Base-by-base conservation (phyloP, 2,888 invertebrate species). In the Sarcophaga variegata region DNA sequence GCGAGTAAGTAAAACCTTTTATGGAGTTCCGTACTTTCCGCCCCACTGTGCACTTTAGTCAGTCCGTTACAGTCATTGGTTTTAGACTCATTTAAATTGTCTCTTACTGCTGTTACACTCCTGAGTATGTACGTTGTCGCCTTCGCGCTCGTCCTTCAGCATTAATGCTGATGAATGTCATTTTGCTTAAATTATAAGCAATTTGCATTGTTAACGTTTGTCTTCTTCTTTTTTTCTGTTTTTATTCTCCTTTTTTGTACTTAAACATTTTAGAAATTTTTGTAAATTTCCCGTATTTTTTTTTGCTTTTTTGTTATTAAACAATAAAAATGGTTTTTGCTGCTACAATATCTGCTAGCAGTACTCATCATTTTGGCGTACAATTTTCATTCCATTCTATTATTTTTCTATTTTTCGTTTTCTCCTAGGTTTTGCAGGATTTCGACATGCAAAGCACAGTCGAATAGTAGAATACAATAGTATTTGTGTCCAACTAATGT, bases 121-220 rank as follows among this genome's bases (percentile, higher is more conserved):
- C 17, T 49, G 10, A 83, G 60, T 70, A 49, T 75, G 66, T 27
- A 69, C 75, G 45, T 45, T 8, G n/a, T 77, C 22, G 47, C n/a
- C 8, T 37, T 37, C 10, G 37, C 37, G 8, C 37, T 8, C 59
- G 71, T 77, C 59, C 60, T 75, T 54, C 60, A 80, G 22, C 86
- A 81, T 78, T 86, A 86, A 87, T 88, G 88, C 87, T 88, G 88
- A 88, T 88, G 88, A 84, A 88, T 89, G 88, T 83, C 83, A 86
- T 89, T 90, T 90, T 92, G 91, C 90, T 87, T 86, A 92, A 91
- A 92, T 92, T 92, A 91, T 91, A 91, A 91, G 92, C 92, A 91
- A 92, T 92, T 92, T 92, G 90, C 92, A 88, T 87, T 88, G 85
- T 78, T 80, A 78, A 86, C 82, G 70, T 83, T 81, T 37, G 10